Base-by-base conservation (phyloP, 1,140 invertebrate genomes). In the Drosophila pseudoobscura region DNA sequence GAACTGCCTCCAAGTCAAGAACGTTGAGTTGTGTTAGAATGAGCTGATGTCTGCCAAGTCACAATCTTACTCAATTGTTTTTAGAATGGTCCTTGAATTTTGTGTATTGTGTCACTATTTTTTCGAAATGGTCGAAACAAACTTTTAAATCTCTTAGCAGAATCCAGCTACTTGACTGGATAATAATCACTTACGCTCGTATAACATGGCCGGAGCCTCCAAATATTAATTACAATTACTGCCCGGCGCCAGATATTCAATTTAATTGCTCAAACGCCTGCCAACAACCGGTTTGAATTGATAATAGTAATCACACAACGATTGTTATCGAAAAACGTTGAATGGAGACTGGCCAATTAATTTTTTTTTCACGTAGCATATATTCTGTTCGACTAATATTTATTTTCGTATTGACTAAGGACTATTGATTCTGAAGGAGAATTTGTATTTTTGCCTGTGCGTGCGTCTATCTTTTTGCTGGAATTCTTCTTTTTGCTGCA, bases 191-290 rank as follows among this genome's bases (percentile, higher is more conserved):
- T 13, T 5, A 50, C 29, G 47, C 49, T 29, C 26, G 49, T 47
- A 64, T 22, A 49, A 41, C 60, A 68, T 41, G 39, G 15, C 11
- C 65, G 50, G 41, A 41, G 63, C 63, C 66, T 63, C 66, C 50
- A 65, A 26, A 24, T 51, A 69, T 69, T 53, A 49, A 69, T 69
- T 69, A 69, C 35, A 39, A 13, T 39, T 3, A 13, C 11, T 70
- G 66, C 15, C 44, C n/a, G 20, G 15, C 22, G 31, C 35, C 22
- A 52, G 52, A 44, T 64, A 57, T 35, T 50, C 17, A 31, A 70
- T 70, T 65, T 57, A 57, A 68, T 57, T 55, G 52, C 64, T 35
- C 26, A 64, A 65, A 66, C 66, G 66, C 66, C 66, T 57, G 52
- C 31, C 26, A 11, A 6, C 24, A 11, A 57, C 66, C 64, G 66